phyloP scores from a whole-genome alignment of 2,113 vertebrate genomes.

The Lampris incognitus region DNA sequence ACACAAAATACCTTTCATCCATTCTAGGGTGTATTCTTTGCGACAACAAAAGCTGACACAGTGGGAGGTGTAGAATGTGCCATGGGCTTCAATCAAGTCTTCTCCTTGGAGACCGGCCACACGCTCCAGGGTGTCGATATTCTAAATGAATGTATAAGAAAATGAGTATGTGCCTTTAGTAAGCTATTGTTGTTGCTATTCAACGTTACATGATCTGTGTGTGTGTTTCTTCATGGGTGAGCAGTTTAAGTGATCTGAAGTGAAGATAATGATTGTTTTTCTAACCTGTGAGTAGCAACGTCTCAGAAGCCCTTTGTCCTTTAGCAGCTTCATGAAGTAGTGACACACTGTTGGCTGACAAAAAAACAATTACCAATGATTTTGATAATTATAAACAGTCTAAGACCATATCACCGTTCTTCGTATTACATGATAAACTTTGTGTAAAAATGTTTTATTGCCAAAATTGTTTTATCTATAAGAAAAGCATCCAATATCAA shows the following conservation, averaged over 20 bases:
- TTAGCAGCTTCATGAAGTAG: conserved; percentile 93
- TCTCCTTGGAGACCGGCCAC: conserved; percentile 87
- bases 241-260: neutral
- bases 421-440: neutral
- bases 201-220: neutral
- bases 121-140: conserved; percentile 92
- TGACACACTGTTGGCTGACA: conserved; percentile 90
- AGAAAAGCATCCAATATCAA: too few relatives aligned
- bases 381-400: neutral
- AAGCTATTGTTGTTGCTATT: neutral
- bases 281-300: conserved; percentile 93
- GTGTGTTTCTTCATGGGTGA: neutral
- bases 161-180: too few relatives aligned
- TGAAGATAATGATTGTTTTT: neutral
- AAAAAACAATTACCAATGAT: neutral
- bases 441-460: too few relatives aligned
- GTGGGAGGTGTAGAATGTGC: conserved; percentile 91
- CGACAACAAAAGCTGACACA: conserved; percentile 85
- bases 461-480: too few relatives aligned
- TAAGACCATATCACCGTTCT: neutral
- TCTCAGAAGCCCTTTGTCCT: conserved; percentile 88
- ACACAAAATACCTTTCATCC: conserved; percentile 90
- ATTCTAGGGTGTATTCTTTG: conserved; percentile 84
- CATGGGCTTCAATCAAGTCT: conserved; percentile 91
- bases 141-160: conserved; percentile 73